Conservation (phyloP, 2,113 vertebrate species). For the Bujurquina vittata region DNA sequence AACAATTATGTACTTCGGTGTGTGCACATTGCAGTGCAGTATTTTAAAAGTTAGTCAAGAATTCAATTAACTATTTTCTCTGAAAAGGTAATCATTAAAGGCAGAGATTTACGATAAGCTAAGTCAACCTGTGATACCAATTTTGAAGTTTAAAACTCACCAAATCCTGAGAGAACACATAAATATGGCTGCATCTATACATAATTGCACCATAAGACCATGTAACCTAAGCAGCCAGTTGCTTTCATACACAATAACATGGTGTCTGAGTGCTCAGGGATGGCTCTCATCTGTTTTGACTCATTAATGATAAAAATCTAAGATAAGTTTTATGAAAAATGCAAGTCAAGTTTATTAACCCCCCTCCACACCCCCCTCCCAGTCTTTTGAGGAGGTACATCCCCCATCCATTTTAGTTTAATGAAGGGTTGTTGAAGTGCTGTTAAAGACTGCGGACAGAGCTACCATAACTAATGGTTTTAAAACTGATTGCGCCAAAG, state of each 20-base stretch:
- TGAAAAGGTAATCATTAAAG: neutral
- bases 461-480: neutral
- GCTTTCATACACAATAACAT: neutral
- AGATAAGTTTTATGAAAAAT: neutral
- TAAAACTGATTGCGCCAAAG: neutral
- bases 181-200: neutral
- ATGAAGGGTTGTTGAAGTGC: neutral
- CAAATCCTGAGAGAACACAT: neutral
- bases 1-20: neutral
- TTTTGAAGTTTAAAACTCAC: neutral
- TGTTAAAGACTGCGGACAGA: neutral
- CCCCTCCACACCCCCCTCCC: neutral
- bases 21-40: neutral
- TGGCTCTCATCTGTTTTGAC: neutral
- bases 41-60: neutral
- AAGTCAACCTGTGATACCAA: neutral
- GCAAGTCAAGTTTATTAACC: neutral
- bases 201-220: neutral
- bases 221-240: neutral
- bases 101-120: neutral
- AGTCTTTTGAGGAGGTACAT: neutral
- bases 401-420: neutral
- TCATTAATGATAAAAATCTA: neutral
- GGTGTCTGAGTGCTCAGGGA: neutral
- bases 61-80: neutral